phyloP scores from a whole-genome alignment of 2,113 vertebrate species.

The Zosterops borbonicus region DNA sequence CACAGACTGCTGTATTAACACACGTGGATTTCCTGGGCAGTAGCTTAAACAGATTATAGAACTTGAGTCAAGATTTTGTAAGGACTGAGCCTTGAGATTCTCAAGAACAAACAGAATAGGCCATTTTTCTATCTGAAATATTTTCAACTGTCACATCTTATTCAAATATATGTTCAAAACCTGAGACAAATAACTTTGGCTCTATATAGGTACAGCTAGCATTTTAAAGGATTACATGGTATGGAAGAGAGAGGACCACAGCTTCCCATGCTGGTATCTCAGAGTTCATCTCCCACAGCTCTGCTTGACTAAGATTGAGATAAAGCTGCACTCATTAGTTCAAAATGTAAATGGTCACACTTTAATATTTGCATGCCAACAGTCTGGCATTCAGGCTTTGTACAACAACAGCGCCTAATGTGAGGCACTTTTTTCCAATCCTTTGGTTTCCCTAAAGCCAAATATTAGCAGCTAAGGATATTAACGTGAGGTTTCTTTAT shows the following conservation, averaged over 20 bases:
- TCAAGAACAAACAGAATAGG: background rate
- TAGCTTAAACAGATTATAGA: background rate
- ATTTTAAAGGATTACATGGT: background rate
- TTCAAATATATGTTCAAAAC: background rate
- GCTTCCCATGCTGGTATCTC: background rate
- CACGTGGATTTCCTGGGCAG: background rate
- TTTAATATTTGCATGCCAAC: background rate
- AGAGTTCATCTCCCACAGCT: background rate
- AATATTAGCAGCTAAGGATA: background rate
- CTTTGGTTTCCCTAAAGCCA: background rate
- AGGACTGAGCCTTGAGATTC: background rate
- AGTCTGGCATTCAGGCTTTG: background rate
- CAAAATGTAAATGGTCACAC: background rate
- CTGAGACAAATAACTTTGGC: background rate
- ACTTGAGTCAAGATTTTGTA: background rate
- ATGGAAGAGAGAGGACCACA: background rate
- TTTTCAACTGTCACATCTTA: background rate
- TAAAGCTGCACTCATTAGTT: background rate
- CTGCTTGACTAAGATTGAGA: background rate
- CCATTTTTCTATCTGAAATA: background rate
- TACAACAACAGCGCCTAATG: rapidly evolving
- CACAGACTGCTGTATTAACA: background rate
- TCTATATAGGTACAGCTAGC: background rate
- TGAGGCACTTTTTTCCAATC: background rate
- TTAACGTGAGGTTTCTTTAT: background rate